Evolutionary conservation across 2,888 invertebrate genomes (phyloP).

Genomic region (Odontomyia ornata): DNA sequence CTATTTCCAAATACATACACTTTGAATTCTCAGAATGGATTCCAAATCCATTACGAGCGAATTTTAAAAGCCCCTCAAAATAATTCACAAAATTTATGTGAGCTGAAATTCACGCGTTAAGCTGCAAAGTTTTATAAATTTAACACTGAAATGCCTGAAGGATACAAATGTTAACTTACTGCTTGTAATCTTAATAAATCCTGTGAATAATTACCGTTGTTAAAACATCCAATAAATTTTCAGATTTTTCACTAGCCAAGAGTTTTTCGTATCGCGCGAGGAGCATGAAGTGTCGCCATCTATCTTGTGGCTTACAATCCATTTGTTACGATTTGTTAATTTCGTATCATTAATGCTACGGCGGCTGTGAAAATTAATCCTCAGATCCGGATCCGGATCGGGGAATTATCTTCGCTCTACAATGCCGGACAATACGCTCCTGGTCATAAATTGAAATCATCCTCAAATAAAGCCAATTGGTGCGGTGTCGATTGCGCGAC

Average conservation of each 20-base stretch:
- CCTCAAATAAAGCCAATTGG: conserved; percentile 8
- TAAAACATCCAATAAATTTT: conserved; percentile 22
- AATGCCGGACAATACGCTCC: conserved; percentile 11
- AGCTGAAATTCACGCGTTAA: too few relatives aligned
- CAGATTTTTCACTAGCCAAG: not conserved
- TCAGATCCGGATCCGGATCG: conserved; percentile 22
- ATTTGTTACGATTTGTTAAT: conserved; percentile 42
- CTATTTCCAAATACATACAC: too few relatives aligned
- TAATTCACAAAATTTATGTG: too few relatives aligned
- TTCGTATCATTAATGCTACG: conserved; percentile 29
- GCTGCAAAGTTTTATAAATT: too few relatives aligned
- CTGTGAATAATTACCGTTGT: conserved; percentile 1
- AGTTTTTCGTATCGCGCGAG: not conserved
- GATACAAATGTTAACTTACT: not conserved
- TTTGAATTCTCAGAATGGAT: too few relatives aligned
- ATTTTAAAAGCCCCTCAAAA: too few relatives aligned
- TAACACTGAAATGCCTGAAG: not conserved
- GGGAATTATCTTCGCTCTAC: conserved; percentile 34
- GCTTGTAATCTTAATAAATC: not conserved
- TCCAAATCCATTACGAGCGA: too few relatives aligned
- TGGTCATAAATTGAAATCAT: conserved; percentile 33
- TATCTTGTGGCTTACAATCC: conserved; percentile 37
- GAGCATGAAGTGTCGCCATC: conserved; percentile 11
- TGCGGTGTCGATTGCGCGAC: conserved; percentile 1
- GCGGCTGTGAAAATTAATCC: conserved; percentile 35